Conservation (phyloP, 2,888 invertebrate genomes). For the Drosophila fulvimacula region DNA sequence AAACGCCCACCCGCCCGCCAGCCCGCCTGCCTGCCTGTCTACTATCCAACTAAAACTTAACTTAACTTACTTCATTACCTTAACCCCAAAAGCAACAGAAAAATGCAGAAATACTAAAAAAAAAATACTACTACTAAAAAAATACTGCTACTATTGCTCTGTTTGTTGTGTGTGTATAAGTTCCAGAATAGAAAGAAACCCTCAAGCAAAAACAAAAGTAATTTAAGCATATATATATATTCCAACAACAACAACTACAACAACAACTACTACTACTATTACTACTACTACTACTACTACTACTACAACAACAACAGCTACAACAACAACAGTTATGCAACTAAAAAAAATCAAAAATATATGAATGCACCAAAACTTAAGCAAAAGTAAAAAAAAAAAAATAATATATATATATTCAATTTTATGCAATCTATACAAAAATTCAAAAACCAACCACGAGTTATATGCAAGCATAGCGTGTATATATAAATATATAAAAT, state of each 20-base stretch:
- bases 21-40: slow-evolving; percentile 27
- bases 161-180: slow-evolving; percentile 62
- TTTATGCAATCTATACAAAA: slow-evolving; percentile 73
- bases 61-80: slow-evolving; percentile 29
- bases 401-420: slow-evolving; percentile 55
- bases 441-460: slow-evolving; percentile 64
- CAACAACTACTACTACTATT: slow-evolving; percentile 47
- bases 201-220: slow-evolving; percentile 15
- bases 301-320: slow-evolving; percentile 72
- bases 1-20: background rate
- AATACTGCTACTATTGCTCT: slow-evolving; percentile 48
- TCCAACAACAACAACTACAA: slow-evolving; percentile 55
- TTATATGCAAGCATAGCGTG: slow-evolving; percentile 60
- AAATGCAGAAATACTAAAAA: slow-evolving; percentile 22
- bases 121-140: slow-evolving; percentile 4
- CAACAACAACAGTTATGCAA: slow-evolving; percentile 85
- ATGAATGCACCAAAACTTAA: slow-evolving; percentile 70
- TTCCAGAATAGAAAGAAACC: slow-evolving; percentile 30
- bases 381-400: slow-evolving; percentile 49
- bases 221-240: slow-evolving; percentile 28
- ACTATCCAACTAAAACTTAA: slow-evolving; percentile 46
- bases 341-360: slow-evolving; percentile 57
- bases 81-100: slow-evolving; percentile 25
- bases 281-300: slow-evolving; percentile 62
- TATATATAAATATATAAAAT: slow-evolving; percentile 46